Conservation (phyloP, 2,888 invertebrate genomes). For the Syrphus vitripennis region DNA sequence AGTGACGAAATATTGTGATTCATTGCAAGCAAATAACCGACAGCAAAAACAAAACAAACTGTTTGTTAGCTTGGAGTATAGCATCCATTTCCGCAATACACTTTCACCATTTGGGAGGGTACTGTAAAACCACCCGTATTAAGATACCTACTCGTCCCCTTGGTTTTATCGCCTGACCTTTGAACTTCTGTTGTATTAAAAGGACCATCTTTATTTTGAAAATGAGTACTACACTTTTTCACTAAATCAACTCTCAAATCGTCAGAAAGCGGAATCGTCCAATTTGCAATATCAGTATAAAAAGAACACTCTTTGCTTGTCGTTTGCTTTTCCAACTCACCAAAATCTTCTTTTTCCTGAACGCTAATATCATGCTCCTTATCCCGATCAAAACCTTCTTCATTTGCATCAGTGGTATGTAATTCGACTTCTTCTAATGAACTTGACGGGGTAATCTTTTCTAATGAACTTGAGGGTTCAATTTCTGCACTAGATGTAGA, state of each 20-base stretch:
- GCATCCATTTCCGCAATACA: slow-evolving; percentile 24
- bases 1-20: neutral
- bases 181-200: slow-evolving; percentile 32
- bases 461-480: slow-evolving; percentile 16
- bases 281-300: slow-evolving; percentile 19
- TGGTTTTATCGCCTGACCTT: slow-evolving; percentile 26
- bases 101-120: slow-evolving; percentile 27
- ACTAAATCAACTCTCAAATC: slow-evolving; percentile 22
- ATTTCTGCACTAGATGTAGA: slow-evolving; percentile 18
- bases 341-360: neutral
- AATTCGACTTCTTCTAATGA: slow-evolving; percentile 25
- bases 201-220: slow-evolving; percentile 18
- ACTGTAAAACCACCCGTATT: slow-evolving; percentile 15
- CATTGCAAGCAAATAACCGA: neutral
- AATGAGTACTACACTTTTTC: slow-evolving; percentile 22
- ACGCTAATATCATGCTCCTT: slow-evolving; percentile 21
- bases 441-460: slow-evolving; percentile 4
- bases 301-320: neutral
- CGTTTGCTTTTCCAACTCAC: neutral
- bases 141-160: slow-evolving; percentile 21
- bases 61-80: slow-evolving; percentile 29
- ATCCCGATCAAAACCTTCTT: slow-evolving; percentile 12
- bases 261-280: neutral
- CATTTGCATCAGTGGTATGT: slow-evolving; percentile 1
- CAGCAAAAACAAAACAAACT: slow-evolving; percentile 16